Percentiles rank a stretch among this genome's conserved stretches.
Conservation (phyloP, 2,113 vertebrate species). For the Mobula hypostoma region DNA sequence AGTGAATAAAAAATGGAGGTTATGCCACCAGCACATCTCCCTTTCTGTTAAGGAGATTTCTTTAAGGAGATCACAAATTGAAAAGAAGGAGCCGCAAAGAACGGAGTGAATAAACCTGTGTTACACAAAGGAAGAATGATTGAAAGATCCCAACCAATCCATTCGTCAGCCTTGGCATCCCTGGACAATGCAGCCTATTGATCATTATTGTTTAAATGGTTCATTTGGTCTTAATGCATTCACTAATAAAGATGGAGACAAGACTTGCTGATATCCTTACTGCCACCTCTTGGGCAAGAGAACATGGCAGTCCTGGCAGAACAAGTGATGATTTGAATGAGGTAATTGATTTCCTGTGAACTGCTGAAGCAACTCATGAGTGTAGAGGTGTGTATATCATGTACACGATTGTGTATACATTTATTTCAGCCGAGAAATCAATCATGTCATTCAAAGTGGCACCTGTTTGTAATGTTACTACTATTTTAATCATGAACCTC, state of each 20-base stretch:
- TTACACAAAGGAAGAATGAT: background rate
- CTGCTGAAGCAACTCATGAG: background rate
- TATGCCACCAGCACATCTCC: background rate
- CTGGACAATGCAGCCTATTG: background rate
- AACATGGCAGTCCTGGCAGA: background rate
- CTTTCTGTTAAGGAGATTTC: background rate
- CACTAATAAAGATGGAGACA: background rate
- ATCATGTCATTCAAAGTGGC: background rate
- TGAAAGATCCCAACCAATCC: background rate
- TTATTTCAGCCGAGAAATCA: background rate
- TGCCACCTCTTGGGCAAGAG: background rate
- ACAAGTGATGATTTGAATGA: conserved; percentile 16
- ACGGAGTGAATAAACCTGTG: background rate
- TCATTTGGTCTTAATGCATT: background rate
- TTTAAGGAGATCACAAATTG: background rate
- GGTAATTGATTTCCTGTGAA: background rate
- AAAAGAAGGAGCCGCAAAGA: background rate
- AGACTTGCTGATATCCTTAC: background rate
- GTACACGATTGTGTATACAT: background rate
- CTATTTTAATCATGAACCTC: background rate
- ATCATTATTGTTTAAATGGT: background rate
- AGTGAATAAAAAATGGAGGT: background rate
- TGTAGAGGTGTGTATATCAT: background rate
- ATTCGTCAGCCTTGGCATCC: background rate
- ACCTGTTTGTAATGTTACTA: background rate